Evolutionary conservation across 2,888 invertebrate species (phyloP).

Genomic region (Mesorhabditis sp.): DNA sequence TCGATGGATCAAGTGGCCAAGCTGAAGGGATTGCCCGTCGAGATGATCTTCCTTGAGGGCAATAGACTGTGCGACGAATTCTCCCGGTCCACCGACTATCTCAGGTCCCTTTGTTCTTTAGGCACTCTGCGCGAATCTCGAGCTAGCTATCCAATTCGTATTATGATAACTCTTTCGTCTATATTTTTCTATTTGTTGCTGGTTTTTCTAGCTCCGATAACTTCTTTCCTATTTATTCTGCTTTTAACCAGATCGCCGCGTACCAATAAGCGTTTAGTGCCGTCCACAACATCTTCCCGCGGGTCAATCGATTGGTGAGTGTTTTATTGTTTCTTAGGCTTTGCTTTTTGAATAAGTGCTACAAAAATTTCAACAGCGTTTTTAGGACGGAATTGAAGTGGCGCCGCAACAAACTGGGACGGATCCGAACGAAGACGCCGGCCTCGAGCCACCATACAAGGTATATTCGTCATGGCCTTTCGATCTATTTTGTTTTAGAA

Average conservation of each 20-base stretch:
- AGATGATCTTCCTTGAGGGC: conserved; percentile 49
- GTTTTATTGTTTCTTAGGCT: background rate
- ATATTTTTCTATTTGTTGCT: background rate
- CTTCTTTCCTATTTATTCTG: background rate
- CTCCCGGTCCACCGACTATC: conserved; percentile 23
- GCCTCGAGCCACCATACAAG: background rate
- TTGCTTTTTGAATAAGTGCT: conserved; percentile 3
- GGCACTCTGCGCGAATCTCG: background rate
- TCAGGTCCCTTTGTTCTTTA: conserved; percentile 20
- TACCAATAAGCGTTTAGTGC: conserved; percentile 33
- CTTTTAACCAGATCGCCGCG: background rate
- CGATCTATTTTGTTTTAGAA: background rate
- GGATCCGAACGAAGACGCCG: background rate
- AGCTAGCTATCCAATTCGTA: background rate
- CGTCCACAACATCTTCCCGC: conserved; percentile 45
- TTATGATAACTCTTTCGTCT: background rate
- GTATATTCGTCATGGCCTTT: background rate
- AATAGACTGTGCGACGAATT: conserved; percentile 42
- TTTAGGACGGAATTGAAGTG: conserved; percentile 30
- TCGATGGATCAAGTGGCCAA: conserved; percentile 40
- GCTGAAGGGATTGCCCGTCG: conserved; percentile 40
- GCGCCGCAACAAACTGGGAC: conserved; percentile 16
- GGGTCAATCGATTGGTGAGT: conserved; percentile 41
- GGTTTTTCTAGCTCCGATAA: background rate
- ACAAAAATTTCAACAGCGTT: background rate